A percentile compares a stretch with the other conserved stretches of the same genome.
Conservation (phyloP, 2,797 vertebrate species). For the Decapterus maruadsi region DNA sequence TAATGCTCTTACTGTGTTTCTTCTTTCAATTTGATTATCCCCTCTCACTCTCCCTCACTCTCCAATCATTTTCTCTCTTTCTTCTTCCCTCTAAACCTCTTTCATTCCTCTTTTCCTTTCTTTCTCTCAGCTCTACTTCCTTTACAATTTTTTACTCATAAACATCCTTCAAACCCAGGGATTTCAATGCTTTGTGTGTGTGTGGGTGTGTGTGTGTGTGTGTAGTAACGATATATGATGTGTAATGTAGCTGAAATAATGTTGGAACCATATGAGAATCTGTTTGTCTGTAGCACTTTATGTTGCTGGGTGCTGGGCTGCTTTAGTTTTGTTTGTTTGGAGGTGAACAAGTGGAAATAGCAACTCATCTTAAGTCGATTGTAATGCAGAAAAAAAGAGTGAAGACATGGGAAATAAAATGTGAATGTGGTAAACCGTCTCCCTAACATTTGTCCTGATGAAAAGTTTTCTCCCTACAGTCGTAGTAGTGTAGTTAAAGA, state of each 20-base stretch:
- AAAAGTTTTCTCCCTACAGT: conserved; percentile 5
- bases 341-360: conserved; percentile 32
- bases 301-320: conserved; percentile 34
- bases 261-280: conserved; percentile 21
- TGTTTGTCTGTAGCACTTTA: conserved; percentile 37
- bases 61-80: conserved; percentile 28
- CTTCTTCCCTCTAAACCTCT: conserved; percentile 37
- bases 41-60: conserved; percentile 35
- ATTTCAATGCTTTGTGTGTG: conserved; percentile 4
- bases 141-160: conserved; percentile 33
- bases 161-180: conserved; percentile 40
- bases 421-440: conserved; percentile 56
- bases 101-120: conserved; percentile 31
- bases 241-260: conserved; percentile 17
- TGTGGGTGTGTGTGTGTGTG: conserved; percentile 3
- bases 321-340: conserved; percentile 46
- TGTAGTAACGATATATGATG: not conserved
- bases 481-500: not conserved
- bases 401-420: conserved; percentile 73
- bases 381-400: conserved; percentile 57
- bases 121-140: not conserved
- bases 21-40: conserved; percentile 81
- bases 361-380: conserved; percentile 53
- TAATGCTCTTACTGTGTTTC: conserved; percentile 81
- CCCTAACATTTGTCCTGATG: conserved; percentile 11